A percentile compares a stretch with the other conserved stretches of the same genome.
Conservation (phyloP, 2,888 invertebrate species). For the Prostheceraeus crozeri region DNA sequence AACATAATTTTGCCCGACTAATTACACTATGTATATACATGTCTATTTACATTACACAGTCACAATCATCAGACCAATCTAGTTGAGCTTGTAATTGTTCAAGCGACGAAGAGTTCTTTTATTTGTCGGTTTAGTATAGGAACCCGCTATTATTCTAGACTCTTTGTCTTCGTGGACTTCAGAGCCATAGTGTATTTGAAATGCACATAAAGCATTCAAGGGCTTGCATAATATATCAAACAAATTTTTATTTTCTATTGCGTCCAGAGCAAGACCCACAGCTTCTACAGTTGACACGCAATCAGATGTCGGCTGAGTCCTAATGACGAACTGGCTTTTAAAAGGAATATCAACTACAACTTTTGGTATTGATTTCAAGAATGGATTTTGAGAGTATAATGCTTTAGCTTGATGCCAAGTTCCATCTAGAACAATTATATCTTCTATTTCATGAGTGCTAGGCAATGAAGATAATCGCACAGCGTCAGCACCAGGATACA, state of each 20-base stretch:
- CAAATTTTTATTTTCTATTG: constrained; percentile 63
- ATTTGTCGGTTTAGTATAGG: too few species aligned
- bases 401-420: constrained; percentile 93
- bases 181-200: constrained; percentile 80
- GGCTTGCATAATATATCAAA: constrained; percentile 58
- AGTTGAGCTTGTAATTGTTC: too few species aligned
- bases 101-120: too few species aligned
- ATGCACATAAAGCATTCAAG: constrained; percentile 72
- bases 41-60: too few species aligned
- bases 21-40: too few species aligned
- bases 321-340: constrained; percentile 77
- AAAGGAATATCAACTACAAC: constrained; percentile 58
- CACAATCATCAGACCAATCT: too few species aligned
- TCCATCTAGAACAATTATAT: constrained; percentile 75
- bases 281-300: constrained; percentile 83
- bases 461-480: too few species aligned
- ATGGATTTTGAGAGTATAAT: constrained; percentile 71
- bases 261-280: constrained; percentile 70
- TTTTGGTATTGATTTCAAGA: not conserved
- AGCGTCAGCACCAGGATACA: too few species aligned
- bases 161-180: constrained; percentile 87
- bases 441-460: too few species aligned
- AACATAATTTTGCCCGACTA: too few species aligned
- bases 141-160: too few species aligned
- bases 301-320: constrained; percentile 83